Evolutionary conservation across 1,140 invertebrate genomes (phyloP).

Genomic region (Pseudachorutes palmiensis): DNA sequence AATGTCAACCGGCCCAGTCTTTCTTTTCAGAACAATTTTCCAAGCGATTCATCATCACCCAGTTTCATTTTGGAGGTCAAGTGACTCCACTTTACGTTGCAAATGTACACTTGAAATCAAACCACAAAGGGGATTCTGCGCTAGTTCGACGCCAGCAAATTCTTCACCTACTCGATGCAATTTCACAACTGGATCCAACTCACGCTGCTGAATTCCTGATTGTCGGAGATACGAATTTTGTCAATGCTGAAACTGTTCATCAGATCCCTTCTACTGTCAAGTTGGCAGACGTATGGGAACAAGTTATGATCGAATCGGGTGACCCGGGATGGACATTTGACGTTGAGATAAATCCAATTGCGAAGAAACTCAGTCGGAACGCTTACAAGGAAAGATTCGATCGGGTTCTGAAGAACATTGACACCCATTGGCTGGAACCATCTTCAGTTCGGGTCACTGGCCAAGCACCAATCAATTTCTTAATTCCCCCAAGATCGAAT

Average conservation of each 20-base stretch:
- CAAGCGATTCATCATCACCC: constrained; percentile 9
- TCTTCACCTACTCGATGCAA: not conserved
- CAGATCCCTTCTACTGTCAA: not conserved
- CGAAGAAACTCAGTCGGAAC: not conserved
- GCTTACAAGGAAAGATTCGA: not conserved
- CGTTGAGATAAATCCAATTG: not conserved
- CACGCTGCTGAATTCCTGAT: not conserved
- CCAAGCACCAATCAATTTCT: not conserved
- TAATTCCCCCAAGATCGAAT: not conserved
- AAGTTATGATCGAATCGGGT: not conserved
- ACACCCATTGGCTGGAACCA: not conserved
- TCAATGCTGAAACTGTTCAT: not conserved
- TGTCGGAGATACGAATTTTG: constrained; percentile 14
- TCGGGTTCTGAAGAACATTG: not conserved
- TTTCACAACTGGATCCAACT: not conserved
- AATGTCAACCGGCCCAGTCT: not conserved
- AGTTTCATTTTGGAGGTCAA: not conserved
- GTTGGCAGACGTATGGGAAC: constrained; percentile 8
- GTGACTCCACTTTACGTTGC: not conserved
- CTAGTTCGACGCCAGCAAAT: not conserved
- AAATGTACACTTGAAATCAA: constrained; percentile 9
- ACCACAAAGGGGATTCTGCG: not conserved
- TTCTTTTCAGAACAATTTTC: constrained; percentile 9
- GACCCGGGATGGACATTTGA: constrained; percentile 4
- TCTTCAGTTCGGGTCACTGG: not conserved